Evolutionary conservation across 2,888 invertebrate genomes (phyloP), one percentile per base, ranked within the genome.

Genomic region (Phaonia tiefii): DNA sequence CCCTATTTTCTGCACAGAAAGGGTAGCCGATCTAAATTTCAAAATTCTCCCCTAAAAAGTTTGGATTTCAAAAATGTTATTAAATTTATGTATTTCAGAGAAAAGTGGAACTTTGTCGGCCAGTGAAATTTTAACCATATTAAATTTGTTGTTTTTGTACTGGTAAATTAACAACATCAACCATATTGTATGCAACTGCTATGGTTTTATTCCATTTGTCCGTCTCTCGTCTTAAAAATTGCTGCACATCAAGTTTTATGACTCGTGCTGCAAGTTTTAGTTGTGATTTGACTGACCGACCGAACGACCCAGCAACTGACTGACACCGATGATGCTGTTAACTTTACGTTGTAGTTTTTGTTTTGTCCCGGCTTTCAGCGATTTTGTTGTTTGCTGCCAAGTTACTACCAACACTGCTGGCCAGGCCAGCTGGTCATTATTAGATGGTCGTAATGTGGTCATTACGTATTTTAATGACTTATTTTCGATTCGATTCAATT

Each of bases 191-290:
- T 54, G 54, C 54, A 25, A 13, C 10, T 60, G 39, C 75, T 51
- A 58, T 51, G 58, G 22, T 71, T 42, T 70, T 58, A 17, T 17
- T 17, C 3, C 20, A 4, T 15, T 49, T 49, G 49, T 10, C 42
- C 46, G 2, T 66, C 31, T 51, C 49, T 31, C 37, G 60, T 22
- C 39, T 15, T 54, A 22, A 17, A 63, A 72, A 60, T n/a, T 72
- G 63, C 49, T 20, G 49, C 46, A 60, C 71, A 72, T 72, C 63
- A 72, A 63, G 51, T 72, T 72, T 72, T 72, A 71, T 58, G 70
- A 71, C 70, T 72, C 63, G 49, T 72, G 72, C 72, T 31, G 60
- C 72, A 63, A 60, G 60, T 49, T 60, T 46, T 49, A 4, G 4
- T 31, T 58, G 56, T 56, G 31, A 15, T 39, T 26, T 44, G 13